These are phyloP conservation scores for Drosophila kuntzei DNA, from an alignment of 2,888 invertebrate species.

Conservation along the genomic window DNA sequence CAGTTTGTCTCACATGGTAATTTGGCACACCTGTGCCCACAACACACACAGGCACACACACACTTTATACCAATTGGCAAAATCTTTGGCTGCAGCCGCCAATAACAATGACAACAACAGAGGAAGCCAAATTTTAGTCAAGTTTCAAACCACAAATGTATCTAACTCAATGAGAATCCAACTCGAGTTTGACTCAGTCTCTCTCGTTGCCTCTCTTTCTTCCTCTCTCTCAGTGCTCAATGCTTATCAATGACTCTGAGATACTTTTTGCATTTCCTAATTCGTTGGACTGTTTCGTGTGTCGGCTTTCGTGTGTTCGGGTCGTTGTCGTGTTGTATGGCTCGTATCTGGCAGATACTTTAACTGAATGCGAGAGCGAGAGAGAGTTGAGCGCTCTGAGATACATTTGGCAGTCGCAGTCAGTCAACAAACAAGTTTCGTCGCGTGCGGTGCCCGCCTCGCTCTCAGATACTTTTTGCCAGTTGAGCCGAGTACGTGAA, in stretches of 20 bases:
- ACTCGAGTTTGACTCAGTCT: conserved; percentile 46
- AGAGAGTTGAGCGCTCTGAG: conserved; percentile 22
- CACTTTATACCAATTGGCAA: conserved; percentile 17
- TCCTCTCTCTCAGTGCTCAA: neutral
- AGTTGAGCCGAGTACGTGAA: conserved; percentile 78
- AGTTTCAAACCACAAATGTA: conserved; percentile 60
- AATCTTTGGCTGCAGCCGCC: conserved; percentile 29
- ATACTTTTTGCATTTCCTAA: conserved; percentile 45
- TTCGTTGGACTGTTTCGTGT: conserved; percentile 41
- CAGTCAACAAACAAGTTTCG: conserved; percentile 61
- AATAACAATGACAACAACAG: conserved; percentile 14
- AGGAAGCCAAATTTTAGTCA: conserved; percentile 30
- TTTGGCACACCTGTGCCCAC: conserved; percentile 46
- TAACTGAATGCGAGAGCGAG: neutral
- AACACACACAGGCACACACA: conserved; percentile 5
- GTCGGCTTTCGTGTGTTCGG: conserved; percentile 26
- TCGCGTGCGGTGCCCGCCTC: conserved; percentile 47
- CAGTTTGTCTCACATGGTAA: conserved; percentile 16
- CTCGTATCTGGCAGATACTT: conserved; percentile 16
- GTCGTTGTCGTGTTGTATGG: neutral
- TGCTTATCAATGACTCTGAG: conserved; percentile 45
- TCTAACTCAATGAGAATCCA: conserved; percentile 73
- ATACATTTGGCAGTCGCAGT: conserved; percentile 19
- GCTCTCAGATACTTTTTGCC: conserved; percentile 67
- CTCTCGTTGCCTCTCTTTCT: neutral